Evolutionary conservation across 2,797 vertebrate genomes (phyloP), one percentile per base, ranked within the genome.

Genomic region (Rhincodon typus): DNA sequence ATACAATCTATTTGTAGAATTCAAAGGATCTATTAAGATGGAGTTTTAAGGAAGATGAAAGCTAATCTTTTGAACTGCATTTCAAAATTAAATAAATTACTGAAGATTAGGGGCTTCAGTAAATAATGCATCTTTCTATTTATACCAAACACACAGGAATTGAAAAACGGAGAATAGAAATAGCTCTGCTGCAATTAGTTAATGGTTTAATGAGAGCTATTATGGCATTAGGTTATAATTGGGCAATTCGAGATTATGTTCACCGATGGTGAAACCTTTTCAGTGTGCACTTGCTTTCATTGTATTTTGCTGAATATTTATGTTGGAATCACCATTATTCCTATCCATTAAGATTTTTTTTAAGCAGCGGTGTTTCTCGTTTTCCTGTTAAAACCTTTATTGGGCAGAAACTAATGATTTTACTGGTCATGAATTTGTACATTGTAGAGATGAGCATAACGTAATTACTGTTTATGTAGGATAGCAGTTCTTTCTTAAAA

Each of bases 61-160:
- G 90, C 62, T 42, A 25, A 93, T 93, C 6, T 8, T 93, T 46
- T 93, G n/a, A 8, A 12, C 90, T 93, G 90, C 62, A 93, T 38
- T 91, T 93, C 25, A 10, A 21, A 67, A 93, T 93, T 38, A 93
- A 93, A 38, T 67, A 67, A 67, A 93, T 93, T 93, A 93, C 62
- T 69, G 62, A 67, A 67, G 62, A 67, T 93, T 67, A 42, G 25
- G 90, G 62, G 1, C 38, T 42, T 42, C 62, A 93, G 62, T 67
- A 93, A 93, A 93, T 42, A 69, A n/a, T 67, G 62, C 4, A 93
- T 93, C 62, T 67, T 93, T 93, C n/a, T 42, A 93, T 93, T 42
- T 23, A 21, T 93, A 90, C 8, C 66, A 42, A 67, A 67, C n/a
- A 42, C 62, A 69, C 17, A 67, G 57, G 88, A 91, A 69, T 67